Base-by-base conservation (phyloP, 1,140 invertebrate genomes). In the Papilio xuthus region DNA sequence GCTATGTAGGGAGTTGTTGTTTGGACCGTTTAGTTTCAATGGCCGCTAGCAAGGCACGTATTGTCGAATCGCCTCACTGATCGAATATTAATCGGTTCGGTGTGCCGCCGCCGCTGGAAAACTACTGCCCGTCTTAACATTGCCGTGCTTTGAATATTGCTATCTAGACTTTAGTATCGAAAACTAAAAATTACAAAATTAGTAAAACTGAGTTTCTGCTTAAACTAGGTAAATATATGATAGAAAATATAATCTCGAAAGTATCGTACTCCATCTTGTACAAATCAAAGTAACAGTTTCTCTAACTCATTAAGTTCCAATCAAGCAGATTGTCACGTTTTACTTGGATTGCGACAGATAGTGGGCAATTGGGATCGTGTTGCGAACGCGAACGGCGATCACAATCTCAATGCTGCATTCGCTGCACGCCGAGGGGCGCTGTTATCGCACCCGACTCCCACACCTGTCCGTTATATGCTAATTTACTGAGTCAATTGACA, bases 381-480 rank as follows among this genome's bases (percentile, higher is more conserved):
- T 85, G 83, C 81, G 83, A 78, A 84, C 84, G 84, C 84, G 86
- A 86, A 88, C 83, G 85, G 78, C 78, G 79, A 88, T 89, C 82
- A 81, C 86, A 90, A 91, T 91, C 90, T 90, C 84, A 88, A 86
- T 78, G 83, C 84, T 85, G 82, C 84, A 84, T 87, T 90, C 83
- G 86, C 86, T 84, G 82, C 60, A 53, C 47, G 82, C 81, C 82
- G 82, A 82, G 84, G 82, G 85, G 88, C 80, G 85, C 86, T 88
- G 90, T 91, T 89, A 90, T 89, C 86, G 89, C 87, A 83, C 82
- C 75, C 86, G 89, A 86, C 83, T 83, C 78, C 71, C 79, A 86
- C 88, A 88, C 88, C 87, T 89, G 87, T 85, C 83, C 80, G 80
- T 80, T 77, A 71, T 82, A 83, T 82, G 83, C 81, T 84, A 89